Evolutionary conservation across 2,888 invertebrate species (phyloP).

Genomic region (Peribatodes rhomboidaria): DNA sequence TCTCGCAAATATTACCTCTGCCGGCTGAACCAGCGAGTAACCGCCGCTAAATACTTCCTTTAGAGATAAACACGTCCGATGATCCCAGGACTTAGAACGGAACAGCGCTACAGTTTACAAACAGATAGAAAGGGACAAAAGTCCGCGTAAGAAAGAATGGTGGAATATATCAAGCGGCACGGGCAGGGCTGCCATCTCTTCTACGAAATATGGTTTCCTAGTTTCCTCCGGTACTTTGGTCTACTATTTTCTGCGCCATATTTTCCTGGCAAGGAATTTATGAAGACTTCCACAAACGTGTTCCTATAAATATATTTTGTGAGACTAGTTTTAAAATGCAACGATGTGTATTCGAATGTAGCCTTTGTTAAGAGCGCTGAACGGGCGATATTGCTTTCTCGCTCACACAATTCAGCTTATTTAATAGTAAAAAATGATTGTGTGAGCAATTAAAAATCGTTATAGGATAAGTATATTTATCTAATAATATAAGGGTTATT

Average conservation of each 20-base stretch:
- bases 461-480: too few species aligned
- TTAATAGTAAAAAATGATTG: too few species aligned
- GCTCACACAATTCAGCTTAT: too few species aligned
- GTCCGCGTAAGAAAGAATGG: slow-evolving; percentile 10
- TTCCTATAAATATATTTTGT: neutral
- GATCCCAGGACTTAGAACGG: slow-evolving; percentile 8
- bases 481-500: too few species aligned
- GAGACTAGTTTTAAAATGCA: neutral
- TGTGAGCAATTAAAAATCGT: too few species aligned
- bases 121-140: slow-evolving; percentile 2
- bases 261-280: neutral
- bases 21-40: slow-evolving; percentile 10
- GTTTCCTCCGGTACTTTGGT: neutral
- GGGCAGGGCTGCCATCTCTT: slow-evolving; percentile 15
- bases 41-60: slow-evolving; percentile 8
- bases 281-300: slow-evolving; percentile 4
- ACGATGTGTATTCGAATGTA: neutral
- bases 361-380: too few species aligned
- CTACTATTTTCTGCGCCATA: slow-evolving; percentile 9
- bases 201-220: neutral
- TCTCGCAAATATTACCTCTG: neutral
- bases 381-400: too few species aligned
- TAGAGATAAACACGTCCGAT: slow-evolving; percentile 14
- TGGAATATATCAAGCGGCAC: slow-evolving; percentile 22
- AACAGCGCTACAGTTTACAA: slow-evolving; percentile 2